Base-by-base conservation (phyloP, 2,888 invertebrate genomes). In the Phyllotreta cruciferae region DNA sequence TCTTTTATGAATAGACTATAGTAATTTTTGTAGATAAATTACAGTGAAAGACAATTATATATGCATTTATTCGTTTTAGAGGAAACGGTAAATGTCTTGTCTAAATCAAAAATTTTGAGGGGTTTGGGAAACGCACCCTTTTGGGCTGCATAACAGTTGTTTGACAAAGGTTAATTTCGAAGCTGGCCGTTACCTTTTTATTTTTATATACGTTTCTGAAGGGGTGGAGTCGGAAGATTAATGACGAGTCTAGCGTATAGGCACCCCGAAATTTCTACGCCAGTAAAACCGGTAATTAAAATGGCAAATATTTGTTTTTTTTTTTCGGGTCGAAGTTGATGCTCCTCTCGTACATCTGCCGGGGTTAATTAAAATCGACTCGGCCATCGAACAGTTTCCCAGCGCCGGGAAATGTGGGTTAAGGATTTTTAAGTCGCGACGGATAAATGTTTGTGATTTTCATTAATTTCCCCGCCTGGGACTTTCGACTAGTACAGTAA, bases 141-240 rank as follows among this genome's bases (percentile, higher is more conserved):
- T 24, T 24, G 24, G 24, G 24, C 24, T 37, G 38, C 38, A 47
- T 41, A 72, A 71, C 74, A 74, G 74, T 73, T 74, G 74, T 67
- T 66, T 70, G 74, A 74, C 74, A 74, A 71, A 71, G 73, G 69
- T 67, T 74, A 74, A 72, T 74, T 73, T 65, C 67, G 69, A 67
- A 67, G 70, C 70, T 70, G 73, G 71, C 24, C 73, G 71, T 68
- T 69, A 67, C 69, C 73, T 72, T 70, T 70, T 55, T 24, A 24
- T 24, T 55, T 58, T 35, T 35, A 50, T 35, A 50, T 39, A 50
- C 35, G 7, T 37, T 11, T 10, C 24, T 66, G 64, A 70, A 66
- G 63, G 66, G 71, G 73, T 63, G 62, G 56, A 58, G 69, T 67
- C 61, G 70, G 61, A 63, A 70, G 69, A 73, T 73, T 73, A 71